Conservation (phyloP, 2,113 vertebrate genomes). For the Microcebus murinus region DNA sequence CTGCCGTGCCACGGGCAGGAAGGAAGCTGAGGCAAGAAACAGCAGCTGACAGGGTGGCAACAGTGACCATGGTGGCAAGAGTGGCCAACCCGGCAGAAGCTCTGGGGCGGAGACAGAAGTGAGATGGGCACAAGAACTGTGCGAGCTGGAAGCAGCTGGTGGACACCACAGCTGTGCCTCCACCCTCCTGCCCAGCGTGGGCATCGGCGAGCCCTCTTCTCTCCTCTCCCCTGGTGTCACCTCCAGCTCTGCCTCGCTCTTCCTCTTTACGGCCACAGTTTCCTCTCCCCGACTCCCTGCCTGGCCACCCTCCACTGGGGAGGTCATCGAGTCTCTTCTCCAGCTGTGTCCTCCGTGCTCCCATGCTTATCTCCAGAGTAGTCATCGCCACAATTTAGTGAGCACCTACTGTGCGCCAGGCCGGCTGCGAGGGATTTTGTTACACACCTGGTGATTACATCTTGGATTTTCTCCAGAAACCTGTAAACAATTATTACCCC, state of each 20-base stretch:
- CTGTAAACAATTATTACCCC: neutral
- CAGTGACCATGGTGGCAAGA: neutral
- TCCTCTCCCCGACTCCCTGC: neutral
- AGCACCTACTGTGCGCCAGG: neutral
- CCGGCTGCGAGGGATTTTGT: neutral
- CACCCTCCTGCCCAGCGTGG: neutral
- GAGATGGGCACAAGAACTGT: neutral
- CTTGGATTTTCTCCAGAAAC: neutral
- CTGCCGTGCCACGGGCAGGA: slow-evolving; percentile 54
- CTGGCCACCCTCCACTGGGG: neutral
- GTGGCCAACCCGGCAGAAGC: neutral
- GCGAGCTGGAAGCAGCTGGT: slow-evolving; percentile 41
- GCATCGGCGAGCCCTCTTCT: neutral
- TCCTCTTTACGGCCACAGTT: neutral
- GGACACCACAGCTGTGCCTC: slow-evolving; percentile 37
- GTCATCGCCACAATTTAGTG: neutral
- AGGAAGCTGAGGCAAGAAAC: slow-evolving; percentile 57
- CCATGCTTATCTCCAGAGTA: neutral
- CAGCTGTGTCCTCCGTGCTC: neutral
- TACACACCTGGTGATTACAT: neutral
- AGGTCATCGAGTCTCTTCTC: neutral
- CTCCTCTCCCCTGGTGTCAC: neutral
- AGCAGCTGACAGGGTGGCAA: slow-evolving; percentile 49
- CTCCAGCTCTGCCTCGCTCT: neutral
- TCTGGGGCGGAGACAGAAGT: neutral